These are phyloP conservation scores for Drosophila insularis DNA, from an alignment of 1,140 invertebrate genomes.

Conservation along the genomic window DNA sequence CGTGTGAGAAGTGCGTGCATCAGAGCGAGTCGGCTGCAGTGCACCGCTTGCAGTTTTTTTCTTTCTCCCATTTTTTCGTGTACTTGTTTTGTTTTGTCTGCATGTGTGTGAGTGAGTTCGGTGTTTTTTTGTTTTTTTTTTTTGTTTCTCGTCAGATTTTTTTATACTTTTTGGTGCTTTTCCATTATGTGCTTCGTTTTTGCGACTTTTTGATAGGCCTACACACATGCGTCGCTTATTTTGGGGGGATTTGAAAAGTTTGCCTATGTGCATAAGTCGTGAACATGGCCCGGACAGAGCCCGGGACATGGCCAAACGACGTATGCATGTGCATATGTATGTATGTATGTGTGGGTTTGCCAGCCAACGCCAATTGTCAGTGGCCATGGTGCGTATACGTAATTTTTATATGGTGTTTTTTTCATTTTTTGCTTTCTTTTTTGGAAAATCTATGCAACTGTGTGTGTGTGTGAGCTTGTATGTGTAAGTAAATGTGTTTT, in stretches of 20 bases:
- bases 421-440: constrained; percentile 9
- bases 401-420: constrained; percentile 50
- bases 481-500: constrained; percentile 12
- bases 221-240: constrained; percentile 66
- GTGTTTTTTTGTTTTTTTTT: constrained; percentile 33
- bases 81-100: constrained; percentile 43
- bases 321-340: background rate
- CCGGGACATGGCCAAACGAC: background rate
- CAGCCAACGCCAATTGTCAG: constrained; percentile 15
- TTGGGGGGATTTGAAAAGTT: constrained; percentile 71
- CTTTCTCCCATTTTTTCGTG: constrained; percentile 27
- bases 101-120: constrained; percentile 13
- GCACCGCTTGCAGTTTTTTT: constrained; percentile 25
- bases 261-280: constrained; percentile 59
- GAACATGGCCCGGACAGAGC: background rate
- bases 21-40: constrained; percentile 64
- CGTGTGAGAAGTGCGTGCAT: constrained; percentile 39
- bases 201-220: constrained; percentile 79
- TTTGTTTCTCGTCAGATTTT: constrained; percentile 20
- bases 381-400: constrained; percentile 64
- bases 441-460: constrained; percentile 25
- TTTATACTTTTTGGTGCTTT: constrained; percentile 62
- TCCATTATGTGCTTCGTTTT: constrained; percentile 71
- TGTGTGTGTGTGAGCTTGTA: constrained; percentile 25
- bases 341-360: background rate